A percentile compares a stretch with the other conserved stretches of the same genome.
phyloP scores from a whole-genome alignment of 2,113 vertebrate species.

The Poeciliopsis turrubarensis region DNA sequence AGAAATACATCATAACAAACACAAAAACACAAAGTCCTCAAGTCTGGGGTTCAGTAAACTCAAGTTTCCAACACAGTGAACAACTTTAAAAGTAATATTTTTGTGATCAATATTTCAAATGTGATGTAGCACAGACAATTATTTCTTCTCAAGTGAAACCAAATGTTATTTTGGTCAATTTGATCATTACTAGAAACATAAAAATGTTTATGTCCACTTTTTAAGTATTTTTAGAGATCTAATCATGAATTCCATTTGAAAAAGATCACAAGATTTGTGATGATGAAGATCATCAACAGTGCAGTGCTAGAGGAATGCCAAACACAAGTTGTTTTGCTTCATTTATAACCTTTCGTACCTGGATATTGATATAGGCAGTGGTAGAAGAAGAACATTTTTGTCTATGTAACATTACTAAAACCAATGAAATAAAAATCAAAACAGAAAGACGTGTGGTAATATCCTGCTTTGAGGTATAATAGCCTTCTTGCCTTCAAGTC shows the following conservation, averaged over 20 bases:
- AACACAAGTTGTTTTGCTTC: neutral
- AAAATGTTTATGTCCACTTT: neutral
- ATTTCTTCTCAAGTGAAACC: too few species aligned
- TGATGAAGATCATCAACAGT: neutral
- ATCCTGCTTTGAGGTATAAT: neutral
- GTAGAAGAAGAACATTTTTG: neutral
- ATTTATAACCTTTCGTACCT: neutral
- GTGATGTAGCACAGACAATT: too few species aligned
- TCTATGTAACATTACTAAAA: neutral
- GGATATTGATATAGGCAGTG: neutral
- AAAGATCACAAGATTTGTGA: neutral
- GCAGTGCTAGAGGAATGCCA: neutral
- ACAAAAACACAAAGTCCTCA: too few species aligned
- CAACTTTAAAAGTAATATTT: neutral
- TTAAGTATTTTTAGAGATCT: neutral
- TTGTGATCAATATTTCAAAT: neutral
- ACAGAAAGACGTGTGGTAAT: neutral
- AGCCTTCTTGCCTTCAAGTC: neutral
- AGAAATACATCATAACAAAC: too few species aligned
- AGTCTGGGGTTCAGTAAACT: too few species aligned
- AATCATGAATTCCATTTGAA: neutral
- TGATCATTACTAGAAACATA: neutral
- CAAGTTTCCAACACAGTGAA: neutral
- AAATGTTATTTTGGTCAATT: too few species aligned
- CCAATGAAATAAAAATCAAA: neutral